Evolutionary conservation across 2,797 vertebrate species (phyloP).

Genomic region (Rhynchotus rufescens): DNA sequence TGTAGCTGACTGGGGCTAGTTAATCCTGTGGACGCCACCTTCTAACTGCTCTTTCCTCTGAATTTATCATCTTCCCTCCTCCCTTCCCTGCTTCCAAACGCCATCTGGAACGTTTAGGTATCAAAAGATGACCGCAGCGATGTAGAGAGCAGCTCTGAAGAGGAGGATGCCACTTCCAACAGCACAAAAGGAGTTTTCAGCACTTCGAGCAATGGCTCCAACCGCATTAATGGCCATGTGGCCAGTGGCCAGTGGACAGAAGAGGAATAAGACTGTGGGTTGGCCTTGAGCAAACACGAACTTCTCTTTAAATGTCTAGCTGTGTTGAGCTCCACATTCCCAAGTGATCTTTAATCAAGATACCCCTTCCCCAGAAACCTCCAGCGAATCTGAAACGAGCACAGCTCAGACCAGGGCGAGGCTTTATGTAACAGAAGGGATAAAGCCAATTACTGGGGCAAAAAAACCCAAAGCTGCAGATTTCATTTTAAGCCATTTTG

Average conservation of each 20-base stretch:
- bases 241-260: slow-evolving; percentile 78
- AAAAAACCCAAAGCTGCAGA: slow-evolving; percentile 49
- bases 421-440: slow-evolving; percentile 39
- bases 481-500: slow-evolving; percentile 65
- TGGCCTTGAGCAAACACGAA: slow-evolving; percentile 51
- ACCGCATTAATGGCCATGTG: slow-evolving; percentile 88
- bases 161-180: slow-evolving; percentile 81
- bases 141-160: slow-evolving; percentile 96
- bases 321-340: slow-evolving; percentile 62
- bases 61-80: background rate
- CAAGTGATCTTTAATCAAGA: slow-evolving; percentile 70
- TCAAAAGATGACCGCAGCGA: slow-evolving; percentile 96
- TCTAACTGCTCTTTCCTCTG: background rate
- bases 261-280: slow-evolving; percentile 58
- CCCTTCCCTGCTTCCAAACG: background rate
- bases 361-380: slow-evolving; percentile 50
- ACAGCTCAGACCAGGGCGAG: slow-evolving; percentile 1
- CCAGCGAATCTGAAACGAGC: slow-evolving; percentile 19
- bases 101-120: slow-evolving; percentile 79
- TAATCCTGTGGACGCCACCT: background rate
- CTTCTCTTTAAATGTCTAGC: slow-evolving; percentile 53
- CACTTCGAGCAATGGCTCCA: slow-evolving; percentile 85
- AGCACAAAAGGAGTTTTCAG: slow-evolving; percentile 73
- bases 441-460: background rate
- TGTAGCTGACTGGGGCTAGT: background rate